Percentiles rank a stretch among this genome's conserved stretches.
These are phyloP conservation scores for Nephila pilipes DNA, from an alignment of 1,140 invertebrate genomes.

Conservation along the genomic window DNA sequence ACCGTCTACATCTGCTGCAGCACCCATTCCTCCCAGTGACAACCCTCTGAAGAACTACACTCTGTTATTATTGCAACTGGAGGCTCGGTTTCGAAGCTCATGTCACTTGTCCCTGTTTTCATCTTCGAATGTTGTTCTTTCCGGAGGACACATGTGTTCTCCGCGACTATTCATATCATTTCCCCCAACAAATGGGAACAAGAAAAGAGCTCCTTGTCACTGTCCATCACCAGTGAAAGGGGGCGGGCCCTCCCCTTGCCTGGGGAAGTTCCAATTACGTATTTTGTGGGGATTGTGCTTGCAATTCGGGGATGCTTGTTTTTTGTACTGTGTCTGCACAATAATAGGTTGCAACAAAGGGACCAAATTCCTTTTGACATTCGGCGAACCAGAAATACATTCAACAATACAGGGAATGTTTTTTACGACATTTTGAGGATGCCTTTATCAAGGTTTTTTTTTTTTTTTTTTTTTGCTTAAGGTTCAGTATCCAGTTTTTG, in stretches of 20 bases:
- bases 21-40: background rate
- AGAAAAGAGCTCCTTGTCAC: slow-evolving; percentile 60
- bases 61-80: background rate
- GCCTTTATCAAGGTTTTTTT: too few species aligned
- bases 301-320: background rate
- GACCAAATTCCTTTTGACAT: too few species aligned
- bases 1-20: background rate
- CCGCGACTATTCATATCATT: slow-evolving; percentile 6
- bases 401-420: too few species aligned
- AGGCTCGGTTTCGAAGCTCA: background rate
- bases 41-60: background rate
- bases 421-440: too few species aligned
- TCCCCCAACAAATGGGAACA: slow-evolving; percentile 65
- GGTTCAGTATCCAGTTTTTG: too few species aligned
- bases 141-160: too few species aligned
- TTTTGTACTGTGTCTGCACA: background rate
- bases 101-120: background rate
- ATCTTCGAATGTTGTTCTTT: too few species aligned
- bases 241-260: background rate
- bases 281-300: background rate
- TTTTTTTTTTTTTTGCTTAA: too few species aligned
- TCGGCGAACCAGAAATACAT: too few species aligned
- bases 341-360: too few species aligned
- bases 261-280: slow-evolving; percentile 3
- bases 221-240: slow-evolving; percentile 57